Evolutionary conservation across 2,888 invertebrate species (phyloP), one percentile per base, ranked within the genome.

Genomic region (Caenorhabditis zanzibari): DNA sequence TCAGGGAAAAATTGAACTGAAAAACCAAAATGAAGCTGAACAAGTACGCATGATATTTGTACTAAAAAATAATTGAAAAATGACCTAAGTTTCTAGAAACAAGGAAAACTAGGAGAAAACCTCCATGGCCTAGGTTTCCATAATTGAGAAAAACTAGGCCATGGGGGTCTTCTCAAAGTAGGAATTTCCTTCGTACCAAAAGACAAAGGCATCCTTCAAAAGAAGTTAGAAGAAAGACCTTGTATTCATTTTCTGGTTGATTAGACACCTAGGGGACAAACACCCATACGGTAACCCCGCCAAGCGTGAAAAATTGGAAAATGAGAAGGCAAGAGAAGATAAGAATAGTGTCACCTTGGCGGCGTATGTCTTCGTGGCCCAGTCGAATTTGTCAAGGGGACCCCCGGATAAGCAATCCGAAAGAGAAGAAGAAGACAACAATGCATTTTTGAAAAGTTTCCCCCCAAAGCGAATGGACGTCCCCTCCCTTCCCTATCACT

Each of bases 361-460:
- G 61, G 59, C 44, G 22, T 28, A 47, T 22, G 32, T 16, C 49
- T 77, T 77, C 77, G 77, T 77, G 77, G 77, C 77, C 54, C 28
- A 77, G 69, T 52, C 69, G 77, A 77, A 77, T 77, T 77, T 77
- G 77, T 77, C 77, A 77, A 47, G 14, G 22, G 28, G 35, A 2
- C 4, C 19, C 52, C 2, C 4, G 77, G 54, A 69, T 77, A 71
- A 77, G 68, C 76, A 76, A 76, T 76, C 76, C 54, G 54, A 19
- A 22, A 22, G 2, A 14, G 7, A 32, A 32, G 32, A 32, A 7
- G 7, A 12, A 38, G 38, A 38, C 76, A 35, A 68, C 76, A 71
- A 77, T 77, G 77, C 77, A 77, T 77, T 77, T 77, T 77, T 54
- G 63, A 77, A 71, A 61, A 69, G 68, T 69, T 76, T 66, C 32